Evolutionary conservation across 2,797 vertebrate genomes (phyloP), one percentile per base, ranked within the genome.

Genomic region (Danio choprae): DNA sequence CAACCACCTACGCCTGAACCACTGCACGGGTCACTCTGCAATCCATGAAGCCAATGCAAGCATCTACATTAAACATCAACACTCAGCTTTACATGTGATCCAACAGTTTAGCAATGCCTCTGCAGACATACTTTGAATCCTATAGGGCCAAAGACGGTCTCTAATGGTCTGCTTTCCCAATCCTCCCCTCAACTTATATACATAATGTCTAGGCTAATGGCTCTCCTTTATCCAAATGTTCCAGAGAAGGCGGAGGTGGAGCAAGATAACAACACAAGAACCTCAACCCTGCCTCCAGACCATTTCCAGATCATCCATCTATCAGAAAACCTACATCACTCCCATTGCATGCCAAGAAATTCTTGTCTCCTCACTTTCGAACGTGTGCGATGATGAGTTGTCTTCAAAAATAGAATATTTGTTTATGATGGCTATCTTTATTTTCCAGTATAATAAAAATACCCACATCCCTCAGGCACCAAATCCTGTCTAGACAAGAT

Each of bases 211-310:
- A 89, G 89, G 91, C 89, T 92, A 92, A 91, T 89, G 86, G 87
- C 87, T 87, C 89, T 88, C 89, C 88, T 91, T 88, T 87, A 83
- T 90, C 91, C 92, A 94, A 91, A 94, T 93, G 92, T 93, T 92
- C 70, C 87, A 90, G 86, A 67, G 83, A 75, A 88, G 88, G 85
- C 88, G 87, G 86, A 87, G 86, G 76, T 84, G 83, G 88, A 38
- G 51, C 65, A 70, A 51, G 56, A 70, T 3, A 41, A 43, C 50
- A 67, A 41, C 67, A 41, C 65, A 18, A 36, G 13, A 63, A 63
- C 56, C 55, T 79, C 55, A 60, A 59, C 82, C 83, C 83, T 79
- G 75, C 83, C 78, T 84, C 81, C 75, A 86, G 70, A 77, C 58
- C 51, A 81, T n/a, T 68, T 60, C 20, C 29, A 41, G 16, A 1